Base-by-base conservation (phyloP, 2,888 invertebrate genomes). In the Andrena minutula region DNA sequence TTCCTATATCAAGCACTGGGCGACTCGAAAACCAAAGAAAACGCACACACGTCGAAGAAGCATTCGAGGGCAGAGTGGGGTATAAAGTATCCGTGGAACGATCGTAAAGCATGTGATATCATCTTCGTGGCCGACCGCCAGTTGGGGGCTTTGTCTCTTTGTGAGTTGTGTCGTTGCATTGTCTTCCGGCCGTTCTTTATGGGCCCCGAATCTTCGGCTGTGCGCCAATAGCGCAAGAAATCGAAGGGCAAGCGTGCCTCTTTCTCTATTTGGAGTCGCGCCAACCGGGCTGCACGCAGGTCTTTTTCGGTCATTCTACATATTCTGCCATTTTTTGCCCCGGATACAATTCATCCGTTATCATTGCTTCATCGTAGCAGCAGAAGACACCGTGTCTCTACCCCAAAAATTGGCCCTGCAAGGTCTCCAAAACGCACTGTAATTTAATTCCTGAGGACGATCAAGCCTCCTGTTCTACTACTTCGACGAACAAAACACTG, bases 91-190 rank as follows among this genome's bases (percentile, higher is more conserved):
- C 91, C 88, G 60, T 77, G 88, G 86, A 90, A 89, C 82, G 89
- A 90, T 90, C 92, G 90, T 92, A 92, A 92, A 92, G 87, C 86
- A 91, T 91, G 87, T 90, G 92, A 92, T 92, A 92, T 92, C 91
- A 92, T 92, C 91, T 92, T 92, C 89, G 85, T 86, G 85, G 84
- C 71, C 84, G 85, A 78, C 77, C 86, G 86, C 88, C 84, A 86
- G 89, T 87, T 89, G 85, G 86, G 87, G 89, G 87, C 90, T 91
- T 91, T 90, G 91, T 90, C 89, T 90, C 86, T 85, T 87, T 82
- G 89, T 90, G 90, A 89, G 88, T 86, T 87, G 90, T 88, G 87
- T 85, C 87, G 88, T 88, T 85, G 90, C 89, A 92, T 92, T 92
- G 91, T 92, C 86, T 91, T 90, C 87, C 86, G 85, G 75, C 76